Evolutionary conservation across 1,140 invertebrate genomes (phyloP).

Genomic region (Kradibia gibbosae): DNA sequence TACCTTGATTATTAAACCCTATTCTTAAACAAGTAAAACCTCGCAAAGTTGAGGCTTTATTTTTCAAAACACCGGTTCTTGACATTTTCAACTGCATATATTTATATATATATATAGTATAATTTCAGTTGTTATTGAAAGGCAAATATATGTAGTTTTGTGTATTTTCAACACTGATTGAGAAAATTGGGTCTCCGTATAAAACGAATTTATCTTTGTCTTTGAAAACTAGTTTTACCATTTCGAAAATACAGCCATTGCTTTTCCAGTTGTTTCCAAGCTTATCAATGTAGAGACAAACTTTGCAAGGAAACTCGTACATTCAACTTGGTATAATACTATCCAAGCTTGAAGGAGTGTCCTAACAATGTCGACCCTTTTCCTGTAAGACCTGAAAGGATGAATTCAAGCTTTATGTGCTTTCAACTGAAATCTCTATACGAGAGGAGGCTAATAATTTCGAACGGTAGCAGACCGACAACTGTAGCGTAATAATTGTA

Average conservation of each 20-base stretch:
- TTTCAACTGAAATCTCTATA: not conserved
- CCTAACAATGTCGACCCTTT: not conserved
- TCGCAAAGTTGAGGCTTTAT: too few relatives aligned
- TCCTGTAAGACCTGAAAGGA: not conserved
- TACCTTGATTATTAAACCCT: too few relatives aligned
- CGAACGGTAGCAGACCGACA: not conserved
- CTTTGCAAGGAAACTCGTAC: not conserved
- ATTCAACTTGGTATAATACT: not conserved
- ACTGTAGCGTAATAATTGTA: not conserved
- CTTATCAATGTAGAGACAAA: not conserved
- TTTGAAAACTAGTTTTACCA: not conserved
- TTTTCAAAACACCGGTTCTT: too few relatives aligned
- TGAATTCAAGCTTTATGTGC: not conserved
- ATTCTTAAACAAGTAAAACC: too few relatives aligned
- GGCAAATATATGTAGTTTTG: not conserved
- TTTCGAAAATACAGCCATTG: not conserved
- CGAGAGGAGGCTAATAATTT: not conserved
- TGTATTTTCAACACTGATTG: not conserved
- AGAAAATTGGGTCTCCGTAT: not conserved
- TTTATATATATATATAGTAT: too few relatives aligned
- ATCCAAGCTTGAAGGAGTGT: not conserved
- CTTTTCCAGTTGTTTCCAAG: not conserved
- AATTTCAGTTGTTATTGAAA: not conserved
- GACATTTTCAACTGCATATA: too few relatives aligned
- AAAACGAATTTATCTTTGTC: not conserved